Percentiles rank a stretch among this genome's conserved stretches.
These are phyloP conservation scores for Germaria angustata DNA, from an alignment of 2,888 invertebrate species.

Conservation along the genomic window DNA sequence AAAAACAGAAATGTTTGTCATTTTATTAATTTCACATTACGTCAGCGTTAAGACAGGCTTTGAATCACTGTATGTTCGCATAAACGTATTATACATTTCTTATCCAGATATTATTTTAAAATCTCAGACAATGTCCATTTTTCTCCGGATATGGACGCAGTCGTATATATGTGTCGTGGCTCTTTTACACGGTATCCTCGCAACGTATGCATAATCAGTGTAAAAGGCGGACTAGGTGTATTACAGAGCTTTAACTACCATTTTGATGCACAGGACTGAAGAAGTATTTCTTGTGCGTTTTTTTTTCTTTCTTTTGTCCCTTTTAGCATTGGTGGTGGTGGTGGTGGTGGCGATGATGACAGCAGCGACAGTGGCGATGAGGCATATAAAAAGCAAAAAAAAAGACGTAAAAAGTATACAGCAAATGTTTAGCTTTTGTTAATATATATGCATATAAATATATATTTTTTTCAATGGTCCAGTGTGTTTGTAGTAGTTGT, in stretches of 20 bases:
- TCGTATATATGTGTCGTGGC: too few relatives aligned
- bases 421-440: constrained; percentile 28
- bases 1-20: too few relatives aligned
- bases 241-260: constrained; percentile 9
- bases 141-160: too few relatives aligned
- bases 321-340: constrained; percentile 15
- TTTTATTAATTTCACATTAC: too few relatives aligned
- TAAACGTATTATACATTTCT: too few relatives aligned
- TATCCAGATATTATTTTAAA: too few relatives aligned
- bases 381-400: not conserved
- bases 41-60: too few relatives aligned
- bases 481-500: constrained; percentile 29
- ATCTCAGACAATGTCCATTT: too few relatives aligned
- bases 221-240: too few relatives aligned
- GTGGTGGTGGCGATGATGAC: constrained; percentile 22
- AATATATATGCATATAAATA: not conserved
- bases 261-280: constrained; percentile 32
- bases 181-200: too few relatives aligned
- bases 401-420: not conserved
- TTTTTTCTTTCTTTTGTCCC: not conserved
- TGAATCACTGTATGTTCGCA: too few relatives aligned
- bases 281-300: constrained; percentile 6
- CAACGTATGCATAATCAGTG: too few relatives aligned
- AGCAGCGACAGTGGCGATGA: constrained; percentile 33
- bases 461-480: not conserved